Evolutionary conservation across 1,140 invertebrate genomes (phyloP).

Genomic region (Doryteuthis pealeii): DNA sequence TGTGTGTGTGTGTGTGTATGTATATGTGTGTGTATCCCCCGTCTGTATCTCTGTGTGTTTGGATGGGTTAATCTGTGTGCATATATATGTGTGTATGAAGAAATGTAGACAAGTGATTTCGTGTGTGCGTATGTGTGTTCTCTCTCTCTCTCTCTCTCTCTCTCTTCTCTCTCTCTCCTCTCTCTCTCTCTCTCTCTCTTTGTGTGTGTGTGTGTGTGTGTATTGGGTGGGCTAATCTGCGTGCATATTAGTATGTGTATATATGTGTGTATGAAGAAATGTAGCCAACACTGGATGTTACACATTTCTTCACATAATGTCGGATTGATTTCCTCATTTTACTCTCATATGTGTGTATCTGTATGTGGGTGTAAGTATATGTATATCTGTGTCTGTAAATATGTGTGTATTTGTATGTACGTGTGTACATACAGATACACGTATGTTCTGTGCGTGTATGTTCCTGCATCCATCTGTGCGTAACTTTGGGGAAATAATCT

Average conservation of each 20-base stretch:
- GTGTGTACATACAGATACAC: background rate
- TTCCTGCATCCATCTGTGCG: too few species aligned
- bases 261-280: background rate
- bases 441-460: background rate
- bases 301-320: too few species aligned
- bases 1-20: slow-evolving; percentile 9
- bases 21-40: background rate
- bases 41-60: background rate
- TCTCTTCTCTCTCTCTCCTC: too few species aligned
- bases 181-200: too few species aligned
- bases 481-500: too few species aligned
- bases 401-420: background rate
- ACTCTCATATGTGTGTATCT: slow-evolving; percentile 10
- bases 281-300: too few species aligned
- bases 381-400: background rate
- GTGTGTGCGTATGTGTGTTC: too few species aligned
- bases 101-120: too few species aligned
- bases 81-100: background rate
- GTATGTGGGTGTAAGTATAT: background rate
- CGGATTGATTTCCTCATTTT: too few species aligned
- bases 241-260: background rate
- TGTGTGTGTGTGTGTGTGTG: background rate
- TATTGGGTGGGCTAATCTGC: background rate
- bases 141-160: too few species aligned
- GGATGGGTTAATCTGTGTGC: background rate